These are phyloP conservation scores for Busseola fusca DNA, from an alignment of 2,888 invertebrate species.

Conservation along the genomic window DNA sequence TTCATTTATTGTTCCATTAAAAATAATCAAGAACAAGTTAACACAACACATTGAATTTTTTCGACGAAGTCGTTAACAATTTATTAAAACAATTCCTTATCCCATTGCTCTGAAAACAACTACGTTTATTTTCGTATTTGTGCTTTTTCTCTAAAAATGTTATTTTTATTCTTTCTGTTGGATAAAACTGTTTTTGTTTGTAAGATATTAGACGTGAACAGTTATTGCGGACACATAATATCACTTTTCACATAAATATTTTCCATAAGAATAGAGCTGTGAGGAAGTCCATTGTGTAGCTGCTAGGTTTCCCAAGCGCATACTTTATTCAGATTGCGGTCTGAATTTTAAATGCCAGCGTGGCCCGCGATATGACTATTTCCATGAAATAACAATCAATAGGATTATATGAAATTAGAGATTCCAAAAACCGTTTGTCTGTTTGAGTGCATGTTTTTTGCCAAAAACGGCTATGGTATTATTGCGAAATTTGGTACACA, in stretches of 20 bases:
- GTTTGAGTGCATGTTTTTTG: too few relatives aligned
- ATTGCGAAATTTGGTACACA: too few relatives aligned
- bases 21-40: neutral
- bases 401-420: neutral
- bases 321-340: slow-evolving; percentile 51
- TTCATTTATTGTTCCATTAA: slow-evolving; percentile 17
- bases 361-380: neutral
- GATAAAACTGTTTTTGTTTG: slow-evolving; percentile 14
- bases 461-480: too few relatives aligned
- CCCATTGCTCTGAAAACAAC: neutral
- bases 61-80: neutral
- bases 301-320: slow-evolving; percentile 38
- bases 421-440: too few relatives aligned
- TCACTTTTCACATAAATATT: slow-evolving; percentile 44
- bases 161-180: neutral
- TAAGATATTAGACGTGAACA: slow-evolving; percentile 9
- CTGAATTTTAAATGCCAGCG: slow-evolving; percentile 46
- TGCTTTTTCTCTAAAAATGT: neutral
- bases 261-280: slow-evolving; percentile 44
- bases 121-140: neutral
- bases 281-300: slow-evolving; percentile 52
- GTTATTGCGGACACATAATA: slow-evolving; percentile 35
- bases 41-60: neutral
- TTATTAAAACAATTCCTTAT: neutral
- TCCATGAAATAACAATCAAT: neutral